Evolutionary conservation across 2,113 vertebrate genomes (phyloP).

Genomic region (Shinisaurus crocodilurus): DNA sequence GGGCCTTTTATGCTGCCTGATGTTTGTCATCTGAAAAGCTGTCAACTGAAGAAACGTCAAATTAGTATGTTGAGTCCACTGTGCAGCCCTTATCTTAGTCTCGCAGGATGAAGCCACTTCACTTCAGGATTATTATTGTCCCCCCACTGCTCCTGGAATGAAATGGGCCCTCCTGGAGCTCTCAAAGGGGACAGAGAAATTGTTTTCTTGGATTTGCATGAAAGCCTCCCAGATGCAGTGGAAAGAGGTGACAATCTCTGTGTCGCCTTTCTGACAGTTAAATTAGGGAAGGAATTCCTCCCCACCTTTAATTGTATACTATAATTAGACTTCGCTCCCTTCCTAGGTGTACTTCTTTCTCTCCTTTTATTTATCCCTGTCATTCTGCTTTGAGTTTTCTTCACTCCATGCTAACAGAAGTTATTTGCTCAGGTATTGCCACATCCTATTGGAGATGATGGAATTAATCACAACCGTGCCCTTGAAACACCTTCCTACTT

Average conservation of each 20-base stretch:
- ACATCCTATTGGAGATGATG: neutral
- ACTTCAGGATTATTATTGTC: slow-evolving; percentile 69
- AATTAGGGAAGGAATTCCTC: slow-evolving; percentile 30
- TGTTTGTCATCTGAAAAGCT: slow-evolving; percentile 72
- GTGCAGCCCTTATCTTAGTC: slow-evolving; percentile 71
- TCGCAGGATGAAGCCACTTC: slow-evolving; percentile 76
- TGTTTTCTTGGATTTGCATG: slow-evolving; percentile 76
- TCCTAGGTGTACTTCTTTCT: neutral
- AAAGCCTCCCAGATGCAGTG: slow-evolving; percentile 66
- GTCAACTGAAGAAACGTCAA: slow-evolving; percentile 59
- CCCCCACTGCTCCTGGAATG: slow-evolving; percentile 69
- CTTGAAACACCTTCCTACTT: too few species aligned
- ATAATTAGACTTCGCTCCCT: slow-evolving; percentile 11
- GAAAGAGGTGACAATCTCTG: slow-evolving; percentile 62
- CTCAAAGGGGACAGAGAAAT: slow-evolving; percentile 70
- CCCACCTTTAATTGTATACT: slow-evolving; percentile 50
- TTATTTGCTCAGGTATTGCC: neutral
- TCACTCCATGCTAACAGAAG: neutral
- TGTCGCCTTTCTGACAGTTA: slow-evolving; percentile 57
- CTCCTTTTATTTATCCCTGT: neutral
- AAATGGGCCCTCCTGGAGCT: slow-evolving; percentile 67
- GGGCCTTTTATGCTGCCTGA: slow-evolving; percentile 63
- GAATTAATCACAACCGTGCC: neutral
- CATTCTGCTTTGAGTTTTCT: neutral
- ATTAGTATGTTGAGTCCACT: slow-evolving; percentile 71